phyloP scores from a whole-genome alignment of 1,140 invertebrate species.

The Nephila pilipes region DNA sequence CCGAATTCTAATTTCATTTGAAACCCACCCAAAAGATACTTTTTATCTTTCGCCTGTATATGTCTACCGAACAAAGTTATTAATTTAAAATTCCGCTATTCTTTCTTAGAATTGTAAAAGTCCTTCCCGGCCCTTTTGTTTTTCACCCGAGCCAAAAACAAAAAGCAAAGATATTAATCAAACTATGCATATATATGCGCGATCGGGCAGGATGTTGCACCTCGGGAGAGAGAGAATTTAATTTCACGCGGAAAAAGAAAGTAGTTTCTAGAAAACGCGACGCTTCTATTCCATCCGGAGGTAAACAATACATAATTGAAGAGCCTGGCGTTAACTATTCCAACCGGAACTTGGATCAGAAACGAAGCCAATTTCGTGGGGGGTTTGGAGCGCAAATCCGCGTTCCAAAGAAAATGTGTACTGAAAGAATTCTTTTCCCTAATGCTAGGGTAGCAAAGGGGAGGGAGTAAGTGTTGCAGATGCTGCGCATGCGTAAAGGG shows the following conservation, averaged over 20 bases:
- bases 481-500: neutral
- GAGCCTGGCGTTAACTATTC: slow-evolving; percentile 13
- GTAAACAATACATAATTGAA: slow-evolving; percentile 23
- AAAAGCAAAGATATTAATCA: neutral
- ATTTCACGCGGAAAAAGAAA: neutral
- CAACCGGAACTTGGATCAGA: neutral
- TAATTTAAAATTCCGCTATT: neutral
- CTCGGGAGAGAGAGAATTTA: neutral
- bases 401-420: slow-evolving; percentile 19
- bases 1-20: neutral
- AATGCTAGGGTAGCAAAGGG: neutral
- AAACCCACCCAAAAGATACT: neutral
- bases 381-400: neutral
- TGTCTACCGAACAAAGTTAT: neutral
- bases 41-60: neutral
- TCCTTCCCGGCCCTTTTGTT: too few species aligned
- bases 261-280: neutral
- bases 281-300: neutral
- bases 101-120: neutral
- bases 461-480: slow-evolving; percentile 40
- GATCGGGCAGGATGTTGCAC: neutral
- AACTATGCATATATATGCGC: neutral
- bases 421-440: slow-evolving; percentile 15
- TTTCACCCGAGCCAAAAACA: neutral
- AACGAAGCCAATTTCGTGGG: slow-evolving; percentile 3